Base-by-base conservation (phyloP, 2,113 vertebrate genomes). In the Euleptes europaea region DNA sequence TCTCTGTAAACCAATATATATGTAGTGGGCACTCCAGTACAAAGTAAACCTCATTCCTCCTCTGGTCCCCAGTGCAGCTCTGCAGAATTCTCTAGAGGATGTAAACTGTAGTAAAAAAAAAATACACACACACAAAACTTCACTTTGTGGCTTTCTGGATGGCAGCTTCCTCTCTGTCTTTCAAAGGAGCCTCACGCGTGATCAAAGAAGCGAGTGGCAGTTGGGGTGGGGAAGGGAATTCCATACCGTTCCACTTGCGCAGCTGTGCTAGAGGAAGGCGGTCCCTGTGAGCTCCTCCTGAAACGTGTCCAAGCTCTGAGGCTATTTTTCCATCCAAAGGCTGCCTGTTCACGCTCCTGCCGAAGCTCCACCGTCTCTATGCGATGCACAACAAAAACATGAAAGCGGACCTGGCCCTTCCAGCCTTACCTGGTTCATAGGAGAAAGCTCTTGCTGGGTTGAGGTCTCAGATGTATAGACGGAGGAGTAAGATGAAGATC, bases 261-360 rank as follows among this genome's bases (percentile, higher is more conserved):
- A 88, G 93, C 87, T 93, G n/a, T n/a, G 90, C 92, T 92, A 90
- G 92, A 79, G 89, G 86, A 85, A 51, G 88, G 82, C 80, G 44
- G 80, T 87, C 88, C n/a, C 89, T 51, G 84, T 83, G 11, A 90
- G 88, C 83, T 93, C 75, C 90, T 93, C 87, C 91, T 94, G 94
- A 94, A 93, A 88, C 78, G 0, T 0, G 88, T 94, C 93, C 93
- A 94, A 91, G 78, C 83, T 91, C 91, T 92, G 90, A 93, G 91
- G 90, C 91, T 83, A 92, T 70, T 76, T 82, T 33, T 88, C 65
- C 90, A 91, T 42, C 88, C 84, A 87, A 89, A 90, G 91, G 92
- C 92, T 10, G 66, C 17, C 89, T 86, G 90, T 90, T 92, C 91
- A 90, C 88, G 87, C 82, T 89, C 44, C 74, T 89, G 90, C 90